Evolutionary conservation across 1,140 invertebrate genomes (phyloP).

Genomic region (Drosophila serrata): DNA sequence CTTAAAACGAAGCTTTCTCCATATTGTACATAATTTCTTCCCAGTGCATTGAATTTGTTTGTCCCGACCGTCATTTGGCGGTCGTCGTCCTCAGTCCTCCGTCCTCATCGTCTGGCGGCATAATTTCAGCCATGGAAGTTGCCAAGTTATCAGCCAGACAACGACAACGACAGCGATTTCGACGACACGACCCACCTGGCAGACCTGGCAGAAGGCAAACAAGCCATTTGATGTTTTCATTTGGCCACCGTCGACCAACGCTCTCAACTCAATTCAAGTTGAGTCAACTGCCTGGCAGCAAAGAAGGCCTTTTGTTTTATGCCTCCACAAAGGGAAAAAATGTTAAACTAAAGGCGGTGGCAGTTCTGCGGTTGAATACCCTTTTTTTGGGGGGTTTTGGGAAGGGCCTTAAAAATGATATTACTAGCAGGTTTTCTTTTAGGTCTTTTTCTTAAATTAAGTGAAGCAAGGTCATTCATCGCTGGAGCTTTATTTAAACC

Average conservation of each 20-base stretch:
- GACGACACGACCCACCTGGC: constrained; percentile 60
- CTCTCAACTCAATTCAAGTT: constrained; percentile 42
- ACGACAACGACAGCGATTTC: constrained; percentile 18
- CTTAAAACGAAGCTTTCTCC: not conserved
- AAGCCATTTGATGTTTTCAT: constrained; percentile 83
- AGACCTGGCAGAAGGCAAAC: constrained; percentile 56
- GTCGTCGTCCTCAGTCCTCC: constrained; percentile 73
- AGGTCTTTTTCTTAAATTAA: not conserved
- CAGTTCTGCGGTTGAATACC: constrained; percentile 21
- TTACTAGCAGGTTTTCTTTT: not conserved
- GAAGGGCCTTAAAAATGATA: not conserved
- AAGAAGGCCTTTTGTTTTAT: constrained; percentile 50
- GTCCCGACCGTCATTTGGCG: constrained; percentile 75
- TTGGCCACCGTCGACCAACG: constrained; percentile 41
- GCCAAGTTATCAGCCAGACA: constrained; percentile 79
- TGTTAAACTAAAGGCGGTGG: constrained; percentile 6
- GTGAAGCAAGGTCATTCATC: not conserved
- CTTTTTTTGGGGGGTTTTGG: not conserved
- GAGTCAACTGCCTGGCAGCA: constrained; percentile 4
- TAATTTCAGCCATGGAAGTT: constrained; percentile 73
- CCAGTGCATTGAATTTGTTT: constrained; percentile 38
- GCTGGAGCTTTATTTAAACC: not conserved
- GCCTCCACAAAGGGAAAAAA: constrained; percentile 1
- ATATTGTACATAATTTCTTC: not conserved
- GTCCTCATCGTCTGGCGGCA: constrained; percentile 60